Conservation (phyloP, 2,113 vertebrate genomes). For the Rostratula benghalensis region DNA sequence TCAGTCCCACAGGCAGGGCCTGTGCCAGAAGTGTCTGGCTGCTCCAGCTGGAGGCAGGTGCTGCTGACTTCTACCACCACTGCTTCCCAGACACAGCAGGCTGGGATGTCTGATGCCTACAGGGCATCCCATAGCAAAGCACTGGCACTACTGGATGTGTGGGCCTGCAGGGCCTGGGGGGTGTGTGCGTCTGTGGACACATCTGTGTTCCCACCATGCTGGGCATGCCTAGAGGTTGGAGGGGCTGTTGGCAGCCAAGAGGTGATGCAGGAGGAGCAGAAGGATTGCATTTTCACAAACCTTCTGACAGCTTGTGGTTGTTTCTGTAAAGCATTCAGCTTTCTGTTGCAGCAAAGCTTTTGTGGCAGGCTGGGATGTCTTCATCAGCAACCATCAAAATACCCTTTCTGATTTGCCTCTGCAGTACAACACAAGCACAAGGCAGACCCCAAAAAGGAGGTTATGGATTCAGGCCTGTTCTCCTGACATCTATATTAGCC, state of each 20-base stretch:
- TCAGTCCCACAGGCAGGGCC: neutral
- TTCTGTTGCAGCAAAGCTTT: neutral
- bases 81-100: neutral
- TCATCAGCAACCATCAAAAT: neutral
- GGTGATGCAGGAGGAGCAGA: neutral
- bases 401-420: neutral
- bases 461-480: neutral
- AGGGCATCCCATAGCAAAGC: neutral
- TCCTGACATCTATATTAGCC: neutral
- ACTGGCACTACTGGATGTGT: neutral
- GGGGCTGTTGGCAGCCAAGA: neutral
- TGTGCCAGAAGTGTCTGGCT: neutral
- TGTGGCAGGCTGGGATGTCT: neutral
- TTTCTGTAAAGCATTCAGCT: neutral
- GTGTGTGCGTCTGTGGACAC: neutral
- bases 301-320: neutral
- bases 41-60: neutral
- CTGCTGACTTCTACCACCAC: neutral
- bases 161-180: neutral
- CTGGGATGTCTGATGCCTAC: neutral
- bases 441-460: neutral
- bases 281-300: neutral
- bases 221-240: neutral
- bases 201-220: neutral
- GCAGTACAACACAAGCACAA: rapidly evolving